Evolutionary conservation across 2,113 vertebrate genomes (phyloP).

Genomic region (Cepphus grylle): DNA sequence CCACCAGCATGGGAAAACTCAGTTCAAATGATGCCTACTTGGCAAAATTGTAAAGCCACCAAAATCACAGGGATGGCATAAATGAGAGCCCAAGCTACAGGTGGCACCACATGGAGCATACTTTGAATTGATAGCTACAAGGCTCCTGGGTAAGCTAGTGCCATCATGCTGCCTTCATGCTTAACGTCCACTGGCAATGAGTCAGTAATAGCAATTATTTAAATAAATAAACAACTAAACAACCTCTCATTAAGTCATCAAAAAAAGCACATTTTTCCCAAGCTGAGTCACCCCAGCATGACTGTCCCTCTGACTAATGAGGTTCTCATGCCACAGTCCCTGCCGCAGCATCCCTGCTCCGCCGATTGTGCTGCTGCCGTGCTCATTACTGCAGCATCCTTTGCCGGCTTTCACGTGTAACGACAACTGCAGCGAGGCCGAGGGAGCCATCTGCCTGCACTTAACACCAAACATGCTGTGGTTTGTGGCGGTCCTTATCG

Average conservation of each 20-base stretch:
- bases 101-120: background rate
- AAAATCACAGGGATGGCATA: background rate
- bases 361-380: background rate
- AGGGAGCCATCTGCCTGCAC: background rate
- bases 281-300: constrained; percentile 11
- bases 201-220: background rate
- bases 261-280: background rate
- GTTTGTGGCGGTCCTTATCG: background rate
- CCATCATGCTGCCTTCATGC: background rate
- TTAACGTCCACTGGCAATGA: background rate
- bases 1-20: background rate
- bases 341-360: background rate
- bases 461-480: background rate
- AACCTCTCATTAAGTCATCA: background rate
- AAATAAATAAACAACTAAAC: background rate
- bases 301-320: constrained; percentile 37
- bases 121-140: background rate
- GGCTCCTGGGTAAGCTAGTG: background rate
- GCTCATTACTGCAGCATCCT: background rate
- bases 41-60: background rate
- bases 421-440: rapidly evolving
- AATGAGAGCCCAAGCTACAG: background rate
- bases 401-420: background rate
- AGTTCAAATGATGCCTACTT: background rate
- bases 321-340: background rate